Evolutionary conservation across 2,797 vertebrate species (phyloP), one percentile per base, ranked within the genome.

Genomic region (Craterocephalus amniculus): DNA sequence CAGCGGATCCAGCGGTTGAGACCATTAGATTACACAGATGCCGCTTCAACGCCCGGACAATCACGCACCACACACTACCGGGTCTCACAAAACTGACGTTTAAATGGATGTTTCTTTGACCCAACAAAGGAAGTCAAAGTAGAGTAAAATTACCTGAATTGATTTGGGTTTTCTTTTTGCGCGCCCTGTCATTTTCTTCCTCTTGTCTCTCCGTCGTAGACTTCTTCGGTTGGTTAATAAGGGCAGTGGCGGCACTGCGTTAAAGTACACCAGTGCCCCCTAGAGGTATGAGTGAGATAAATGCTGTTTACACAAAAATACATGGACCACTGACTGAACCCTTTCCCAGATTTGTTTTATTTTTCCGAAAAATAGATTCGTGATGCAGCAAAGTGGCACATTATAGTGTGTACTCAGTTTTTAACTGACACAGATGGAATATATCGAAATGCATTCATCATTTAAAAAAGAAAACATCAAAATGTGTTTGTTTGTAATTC

Each of bases 141-240:
- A 7, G 32, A 13, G 22, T 13, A 26, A 26, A 40, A 16, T 81
- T 92, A 95, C 94, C 94, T 93, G 89, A 48, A 40, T 32, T 16
- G 84, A 74, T 89, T 89, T 94, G 14, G 76, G 24, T 92, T 94
- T 95, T 93, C 94, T 93, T 94, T 95, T 95, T 90, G 89, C 95
- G 94, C 95, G 94, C 88, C 92, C 93, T 90, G 93, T 92, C 95
- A 95, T 95, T 62, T 91, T 91, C 79, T 83, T 85, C 80, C 83
- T 87, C 89, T 83, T 73, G 79, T 90, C 84, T 78, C 74, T 27
- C 49, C 1, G 43, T 34, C 72, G 34, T 27, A 22, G 11, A 85
- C 86, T 89, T 89, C 85, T 81, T 91, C 90, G 71, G 16, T 35
- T 0, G 14, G 1, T 43, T 8, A 0, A 0, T n/a, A 1, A 5